A percentile compares a stretch with the other conserved stretches of the same genome.
Conservation (phyloP, 2,797 vertebrate species). For the Gallinago solitaria region DNA sequence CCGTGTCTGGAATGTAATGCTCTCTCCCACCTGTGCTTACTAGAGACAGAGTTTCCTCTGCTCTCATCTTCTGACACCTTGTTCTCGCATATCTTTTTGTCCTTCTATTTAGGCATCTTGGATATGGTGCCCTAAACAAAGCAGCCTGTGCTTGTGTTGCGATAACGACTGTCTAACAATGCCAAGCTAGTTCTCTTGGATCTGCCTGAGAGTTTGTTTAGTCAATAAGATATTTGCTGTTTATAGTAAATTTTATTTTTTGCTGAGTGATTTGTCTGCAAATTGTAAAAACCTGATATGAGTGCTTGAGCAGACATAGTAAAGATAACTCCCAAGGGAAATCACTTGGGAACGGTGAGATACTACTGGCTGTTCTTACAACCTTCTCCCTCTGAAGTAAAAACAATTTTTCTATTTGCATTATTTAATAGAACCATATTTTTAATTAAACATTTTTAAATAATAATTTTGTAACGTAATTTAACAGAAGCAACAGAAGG, state of each 20-base stretch:
- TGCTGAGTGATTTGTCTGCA: slow-evolving; percentile 3
- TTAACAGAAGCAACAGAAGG: not conserved
- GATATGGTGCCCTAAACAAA: slow-evolving; percentile 3
- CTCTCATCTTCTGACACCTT: not conserved
- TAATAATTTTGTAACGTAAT: not conserved
- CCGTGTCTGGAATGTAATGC: not conserved
- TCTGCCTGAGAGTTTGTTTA: slow-evolving; percentile 2
- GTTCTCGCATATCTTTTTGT: not conserved
- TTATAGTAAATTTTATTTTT: not conserved
- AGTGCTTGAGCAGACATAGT: not conserved
- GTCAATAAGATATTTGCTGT: not conserved
- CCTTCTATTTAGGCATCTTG: not conserved
- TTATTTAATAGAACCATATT: not conserved
- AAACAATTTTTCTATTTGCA: slow-evolving; percentile 6
- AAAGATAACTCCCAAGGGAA: slow-evolving; percentile 24
- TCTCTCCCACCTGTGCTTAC: not conserved
- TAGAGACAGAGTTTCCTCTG: not conserved
- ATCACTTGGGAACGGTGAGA: not conserved
- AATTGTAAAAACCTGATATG: not conserved
- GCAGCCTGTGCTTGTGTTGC: not conserved
- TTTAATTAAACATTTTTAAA: not conserved
- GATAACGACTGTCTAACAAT: not conserved
- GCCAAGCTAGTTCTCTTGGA: not conserved
- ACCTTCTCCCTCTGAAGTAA: not conserved
- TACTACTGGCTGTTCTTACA: not conserved